Evolutionary conservation across 2,113 vertebrate genomes (phyloP).

Genomic region (Pluvianellus socialis): DNA sequence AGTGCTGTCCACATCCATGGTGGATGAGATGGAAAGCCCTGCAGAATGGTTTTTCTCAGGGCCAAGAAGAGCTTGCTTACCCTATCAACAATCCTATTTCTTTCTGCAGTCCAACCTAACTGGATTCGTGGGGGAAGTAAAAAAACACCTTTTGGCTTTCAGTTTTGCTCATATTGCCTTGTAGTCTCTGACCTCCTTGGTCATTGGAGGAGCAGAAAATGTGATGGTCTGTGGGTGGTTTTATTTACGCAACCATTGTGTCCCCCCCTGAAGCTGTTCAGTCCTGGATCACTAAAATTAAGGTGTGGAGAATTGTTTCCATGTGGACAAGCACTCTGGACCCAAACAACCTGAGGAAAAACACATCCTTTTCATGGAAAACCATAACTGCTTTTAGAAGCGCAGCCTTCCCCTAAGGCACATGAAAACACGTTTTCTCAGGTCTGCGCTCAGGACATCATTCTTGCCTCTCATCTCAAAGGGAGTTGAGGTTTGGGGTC

Average conservation of each 20-base stretch:
- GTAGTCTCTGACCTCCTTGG: not conserved
- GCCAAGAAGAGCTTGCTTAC: not conserved
- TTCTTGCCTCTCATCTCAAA: not conserved
- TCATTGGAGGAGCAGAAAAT: not conserved
- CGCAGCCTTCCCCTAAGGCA: not conserved
- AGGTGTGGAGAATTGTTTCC: not conserved
- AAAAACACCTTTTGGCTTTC: not conserved
- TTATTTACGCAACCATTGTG: not conserved
- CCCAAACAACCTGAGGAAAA: not conserved
- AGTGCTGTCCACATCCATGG: not conserved
- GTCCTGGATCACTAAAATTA: not conserved
- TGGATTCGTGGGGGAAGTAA: not conserved
- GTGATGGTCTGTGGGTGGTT: not conserved
- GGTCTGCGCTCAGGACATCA: not conserved
- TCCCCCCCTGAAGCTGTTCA: not conserved
- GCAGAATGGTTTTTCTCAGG: not conserved
- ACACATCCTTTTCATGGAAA: not conserved
- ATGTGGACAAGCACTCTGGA: not conserved
- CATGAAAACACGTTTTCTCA: not conserved
- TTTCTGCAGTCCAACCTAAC: not conserved
- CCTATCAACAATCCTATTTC: not conserved
- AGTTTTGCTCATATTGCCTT: not conserved
- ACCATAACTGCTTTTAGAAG: not conserved
- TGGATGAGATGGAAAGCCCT: not conserved
- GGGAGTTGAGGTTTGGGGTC: not conserved